A percentile compares a stretch with the other conserved stretches of the same genome.
phyloP scores from a whole-genome alignment of 2,113 vertebrate genomes.

The Chloebia gouldiae region DNA sequence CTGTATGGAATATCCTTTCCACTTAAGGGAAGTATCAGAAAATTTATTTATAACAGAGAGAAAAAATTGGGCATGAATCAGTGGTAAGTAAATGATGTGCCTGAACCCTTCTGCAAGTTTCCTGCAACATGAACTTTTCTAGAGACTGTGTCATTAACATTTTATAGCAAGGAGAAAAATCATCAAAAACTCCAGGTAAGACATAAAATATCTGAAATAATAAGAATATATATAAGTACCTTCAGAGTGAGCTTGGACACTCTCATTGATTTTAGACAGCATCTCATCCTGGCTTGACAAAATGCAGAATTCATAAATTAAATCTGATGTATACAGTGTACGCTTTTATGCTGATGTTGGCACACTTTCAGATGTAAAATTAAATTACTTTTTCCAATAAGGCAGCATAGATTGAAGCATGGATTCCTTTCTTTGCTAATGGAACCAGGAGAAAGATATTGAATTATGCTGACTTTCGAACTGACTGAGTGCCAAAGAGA shows the following conservation, averaged over 20 bases:
- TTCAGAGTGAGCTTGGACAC: neutral
- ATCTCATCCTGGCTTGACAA: constrained; percentile 20
- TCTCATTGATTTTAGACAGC: constrained; percentile 35
- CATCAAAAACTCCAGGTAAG: constrained; percentile 1
- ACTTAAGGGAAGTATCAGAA: neutral
- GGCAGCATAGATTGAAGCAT: constrained; percentile 27
- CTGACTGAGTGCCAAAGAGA: constrained; percentile 38
- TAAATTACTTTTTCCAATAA: constrained; percentile 63
- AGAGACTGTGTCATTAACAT: neutral
- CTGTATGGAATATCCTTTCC: neutral
- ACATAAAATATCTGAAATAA: constrained; percentile 2
- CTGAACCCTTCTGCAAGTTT: neutral
- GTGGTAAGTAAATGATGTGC: neutral
- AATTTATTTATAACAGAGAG: neutral
- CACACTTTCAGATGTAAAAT: constrained; percentile 62
- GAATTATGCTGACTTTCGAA: constrained; percentile 58
- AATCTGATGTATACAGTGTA: constrained; percentile 17
- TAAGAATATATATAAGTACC: neutral
- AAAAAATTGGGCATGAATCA: neutral
- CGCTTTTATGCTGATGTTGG: constrained; percentile 34
- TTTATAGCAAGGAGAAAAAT: constrained; percentile 8
- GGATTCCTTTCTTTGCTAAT: constrained; percentile 60
- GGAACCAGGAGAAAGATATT: constrained; percentile 44
- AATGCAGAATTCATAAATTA: constrained; percentile 44
- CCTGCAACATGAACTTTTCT: neutral